These are phyloP conservation scores for Ochotona princeps DNA, from an alignment of 2,113 vertebrate genomes.

Conservation along the genomic window DNA sequence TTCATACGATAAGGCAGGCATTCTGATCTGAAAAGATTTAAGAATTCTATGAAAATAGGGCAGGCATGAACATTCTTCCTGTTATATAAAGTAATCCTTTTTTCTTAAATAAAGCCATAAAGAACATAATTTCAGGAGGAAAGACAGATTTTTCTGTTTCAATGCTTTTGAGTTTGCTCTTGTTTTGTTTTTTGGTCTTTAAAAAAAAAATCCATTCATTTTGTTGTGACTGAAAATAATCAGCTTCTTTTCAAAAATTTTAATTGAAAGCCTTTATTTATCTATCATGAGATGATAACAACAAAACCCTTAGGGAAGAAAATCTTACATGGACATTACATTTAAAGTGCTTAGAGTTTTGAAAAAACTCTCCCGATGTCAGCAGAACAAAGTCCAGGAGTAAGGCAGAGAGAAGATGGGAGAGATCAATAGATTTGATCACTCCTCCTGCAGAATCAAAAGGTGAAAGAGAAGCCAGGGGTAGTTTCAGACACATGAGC, in stretches of 20 bases:
- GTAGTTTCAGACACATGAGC: neutral
- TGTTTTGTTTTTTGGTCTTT: neutral
- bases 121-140: slow-evolving; percentile 54
- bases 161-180: slow-evolving; percentile 62
- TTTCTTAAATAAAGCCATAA: slow-evolving; percentile 62
- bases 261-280: slow-evolving; percentile 43
- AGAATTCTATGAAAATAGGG: slow-evolving; percentile 70
- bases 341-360: neutral
- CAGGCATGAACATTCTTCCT: slow-evolving; percentile 28
- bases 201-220: neutral
- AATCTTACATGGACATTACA: slow-evolving; percentile 7
- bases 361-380: neutral
- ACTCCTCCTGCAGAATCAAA: neutral
- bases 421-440: neutral
- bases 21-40: slow-evolving; percentile 6
- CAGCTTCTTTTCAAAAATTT: slow-evolving; percentile 13
- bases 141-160: slow-evolving; percentile 58
- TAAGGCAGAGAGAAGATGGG: neutral
- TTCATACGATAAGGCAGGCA: slow-evolving; percentile 58
- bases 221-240: slow-evolving; percentile 55
- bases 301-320: neutral
- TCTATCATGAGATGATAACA: neutral
- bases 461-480: neutral
- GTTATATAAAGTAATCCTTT: slow-evolving; percentile 58
- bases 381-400: neutral